Percentiles rank a stretch among this genome's conserved stretches.
These are phyloP conservation scores for crab-eating macaque (Macaca fascicularis) DNA, from an alignment of 2,113 vertebrate species.

Conservation along the genomic window T2T-MFA8v1.1 NC_088377.1:143909001-143909500, in stretches of 20 bases:
- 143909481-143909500: not conserved
- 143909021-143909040: no score
- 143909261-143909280: not conserved
- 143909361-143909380: not conserved
- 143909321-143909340: not conserved
- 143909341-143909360: not conserved
- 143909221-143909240: conserved; percentile 15
- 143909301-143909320: not conserved
- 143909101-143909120: conserved; percentile 18
- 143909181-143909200: not conserved
- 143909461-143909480: conserved; percentile 28
- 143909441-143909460: not conserved
- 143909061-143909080: not conserved
- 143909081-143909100: not conserved
- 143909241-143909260: not conserved
- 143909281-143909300: conserved; percentile 18
- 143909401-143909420: not conserved
- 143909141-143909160: not conserved
- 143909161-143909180: not conserved
- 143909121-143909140: conserved; percentile 21
- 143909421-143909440: not conserved
- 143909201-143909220: not conserved
- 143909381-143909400: not conserved
- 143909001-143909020: no score
- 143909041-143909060: no score